Percentiles rank a stretch among this genome's conserved stretches.
phyloP scores from a whole-genome alignment of 2,888 invertebrate genomes.

The Criorhina ranunculi region DNA sequence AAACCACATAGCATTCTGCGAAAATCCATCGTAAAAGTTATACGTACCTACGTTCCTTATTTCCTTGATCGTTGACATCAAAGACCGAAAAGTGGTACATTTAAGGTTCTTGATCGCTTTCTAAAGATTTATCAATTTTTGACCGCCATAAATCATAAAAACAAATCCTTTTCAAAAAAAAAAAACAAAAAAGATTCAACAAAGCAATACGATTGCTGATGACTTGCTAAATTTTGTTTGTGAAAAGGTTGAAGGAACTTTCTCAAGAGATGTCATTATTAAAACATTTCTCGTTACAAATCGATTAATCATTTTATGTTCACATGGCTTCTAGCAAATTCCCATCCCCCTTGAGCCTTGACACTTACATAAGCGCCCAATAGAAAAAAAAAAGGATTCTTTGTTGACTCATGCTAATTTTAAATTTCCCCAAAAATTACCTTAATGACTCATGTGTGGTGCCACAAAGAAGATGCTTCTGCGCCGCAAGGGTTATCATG shows the following conservation, averaged over 20 bases:
- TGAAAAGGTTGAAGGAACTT: constrained; percentile 23
- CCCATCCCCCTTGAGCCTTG: constrained; percentile 11
- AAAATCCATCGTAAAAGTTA: too few relatives aligned
- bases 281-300: constrained; percentile 46
- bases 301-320: constrained; percentile 39
- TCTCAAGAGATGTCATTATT: constrained; percentile 25
- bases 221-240: not conserved
- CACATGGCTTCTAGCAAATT: not conserved
- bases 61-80: too few relatives aligned
- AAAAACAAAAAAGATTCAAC: not conserved
- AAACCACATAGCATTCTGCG: too few relatives aligned
- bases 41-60: too few relatives aligned
- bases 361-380: not conserved
- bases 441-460: constrained; percentile 59
- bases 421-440: constrained; percentile 52
- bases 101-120: too few relatives aligned
- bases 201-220: not conserved
- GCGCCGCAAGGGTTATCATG: constrained; percentile 44
- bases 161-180: not conserved
- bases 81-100: too few relatives aligned
- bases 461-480: constrained; percentile 5
- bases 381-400: constrained; percentile 64
- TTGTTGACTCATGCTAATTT: constrained; percentile 64
- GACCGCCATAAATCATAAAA: not conserved
- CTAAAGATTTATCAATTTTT: too few relatives aligned